These are phyloP conservation scores for Callocephalon fimbriatum DNA, from an alignment of 2,113 vertebrate genomes.

Conservation along the genomic window DNA sequence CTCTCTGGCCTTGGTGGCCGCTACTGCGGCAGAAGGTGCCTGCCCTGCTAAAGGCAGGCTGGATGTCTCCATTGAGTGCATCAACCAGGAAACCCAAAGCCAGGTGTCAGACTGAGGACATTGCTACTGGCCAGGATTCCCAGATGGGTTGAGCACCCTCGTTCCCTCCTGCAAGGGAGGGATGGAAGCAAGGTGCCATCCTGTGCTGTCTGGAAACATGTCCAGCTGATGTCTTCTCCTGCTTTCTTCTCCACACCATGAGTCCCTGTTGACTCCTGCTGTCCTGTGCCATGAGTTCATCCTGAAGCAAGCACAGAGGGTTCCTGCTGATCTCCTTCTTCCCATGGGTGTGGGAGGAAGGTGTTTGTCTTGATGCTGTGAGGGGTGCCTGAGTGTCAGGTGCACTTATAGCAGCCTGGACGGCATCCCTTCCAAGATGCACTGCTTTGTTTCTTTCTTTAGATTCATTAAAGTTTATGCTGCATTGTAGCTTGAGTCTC, in stretches of 20 bases:
- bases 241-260: background rate
- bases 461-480: background rate
- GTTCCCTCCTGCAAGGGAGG: fast-evolving
- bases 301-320: background rate
- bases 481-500: background rate
- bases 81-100: no score
- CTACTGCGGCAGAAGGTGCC: no score
- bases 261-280: background rate
- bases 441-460: background rate
- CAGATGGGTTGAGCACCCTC: fast-evolving
- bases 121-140: background rate
- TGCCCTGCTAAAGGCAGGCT: no score
- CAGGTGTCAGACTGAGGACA: no score
- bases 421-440: background rate
- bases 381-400: background rate
- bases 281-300: background rate
- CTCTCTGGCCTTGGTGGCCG: no score
- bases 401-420: background rate
- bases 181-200: background rate
- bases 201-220: background rate
- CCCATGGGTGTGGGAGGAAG: background rate
- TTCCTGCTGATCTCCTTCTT: background rate
- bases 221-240: background rate
- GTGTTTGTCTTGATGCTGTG: background rate
- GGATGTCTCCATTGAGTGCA: no score